A percentile compares a stretch with the other conserved stretches of the same genome.
Conservation (phyloP, 2,113 vertebrate genomes). For the Eretmochelys imbricata region DNA sequence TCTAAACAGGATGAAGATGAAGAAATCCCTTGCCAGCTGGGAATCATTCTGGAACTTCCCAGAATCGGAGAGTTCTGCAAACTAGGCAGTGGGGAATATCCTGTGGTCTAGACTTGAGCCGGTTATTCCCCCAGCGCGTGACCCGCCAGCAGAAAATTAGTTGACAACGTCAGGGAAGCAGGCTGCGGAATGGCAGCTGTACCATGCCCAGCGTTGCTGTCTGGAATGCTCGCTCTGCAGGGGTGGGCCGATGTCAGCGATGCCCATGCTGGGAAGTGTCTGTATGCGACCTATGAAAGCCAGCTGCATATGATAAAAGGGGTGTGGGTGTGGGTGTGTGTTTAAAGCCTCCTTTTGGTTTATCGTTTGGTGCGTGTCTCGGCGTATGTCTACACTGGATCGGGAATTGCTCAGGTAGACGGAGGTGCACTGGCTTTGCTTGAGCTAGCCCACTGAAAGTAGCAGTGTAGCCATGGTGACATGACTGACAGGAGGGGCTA, state of each 20-base stretch:
- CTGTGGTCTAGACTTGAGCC: not conserved
- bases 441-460: not conserved
- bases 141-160: not conserved
- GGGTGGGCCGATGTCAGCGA: fast-evolving
- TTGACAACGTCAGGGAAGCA: not conserved
- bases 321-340: not conserved
- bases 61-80: fast-evolving
- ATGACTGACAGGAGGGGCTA: not conserved
- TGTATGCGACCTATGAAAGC: fast-evolving
- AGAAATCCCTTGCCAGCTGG: not conserved
- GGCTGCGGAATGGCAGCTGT: fast-evolving
- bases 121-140: not conserved
- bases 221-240: not conserved
- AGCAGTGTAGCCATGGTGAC: not conserved
- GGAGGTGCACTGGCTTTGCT: not conserved
- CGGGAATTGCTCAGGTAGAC: not conserved
- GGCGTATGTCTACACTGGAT: fast-evolving
- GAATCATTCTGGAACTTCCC: fast-evolving
- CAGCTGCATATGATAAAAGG: fast-evolving
- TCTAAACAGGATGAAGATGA: not conserved
- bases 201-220: fast-evolving
- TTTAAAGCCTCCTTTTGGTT: not conserved
- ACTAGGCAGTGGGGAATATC: not conserved
- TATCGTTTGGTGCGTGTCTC: fast-evolving
- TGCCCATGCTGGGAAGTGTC: fast-evolving